phyloP scores from a whole-genome alignment of 1,140 invertebrate species.

The Drosophila tsacasi region DNA sequence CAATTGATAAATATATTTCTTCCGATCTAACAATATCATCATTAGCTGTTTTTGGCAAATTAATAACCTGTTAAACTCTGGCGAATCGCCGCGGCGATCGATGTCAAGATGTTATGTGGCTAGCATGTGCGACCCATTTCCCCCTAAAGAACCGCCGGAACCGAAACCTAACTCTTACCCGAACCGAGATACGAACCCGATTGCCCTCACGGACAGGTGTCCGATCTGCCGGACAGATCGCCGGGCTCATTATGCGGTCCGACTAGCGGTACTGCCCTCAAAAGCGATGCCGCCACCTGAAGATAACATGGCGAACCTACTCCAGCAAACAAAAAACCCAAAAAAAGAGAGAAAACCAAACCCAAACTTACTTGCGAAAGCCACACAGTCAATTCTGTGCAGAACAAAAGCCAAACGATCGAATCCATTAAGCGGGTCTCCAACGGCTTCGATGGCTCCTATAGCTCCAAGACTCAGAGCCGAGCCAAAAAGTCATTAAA shows the following conservation, averaged over 20 bases:
- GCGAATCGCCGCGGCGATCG: conserved; percentile 12
- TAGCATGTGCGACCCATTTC: conserved; percentile 57
- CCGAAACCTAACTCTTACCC: background rate
- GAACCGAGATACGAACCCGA: background rate
- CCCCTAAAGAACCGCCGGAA: conserved; percentile 9
- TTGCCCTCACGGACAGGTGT: conserved; percentile 27
- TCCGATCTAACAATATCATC: conserved; percentile 3
- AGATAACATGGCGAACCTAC: conserved; percentile 31
- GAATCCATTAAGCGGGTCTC: conserved; percentile 68
- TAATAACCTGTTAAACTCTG: conserved; percentile 8
- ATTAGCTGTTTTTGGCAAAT: conserved; percentile 32
- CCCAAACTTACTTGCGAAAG: conserved; percentile 53
- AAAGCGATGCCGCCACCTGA: conserved; percentile 45
- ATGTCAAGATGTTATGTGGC: conserved; percentile 24
- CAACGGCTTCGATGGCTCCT: conserved; percentile 2
- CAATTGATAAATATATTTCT: background rate
- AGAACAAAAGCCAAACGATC: conserved; percentile 71
- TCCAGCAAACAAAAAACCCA: conserved; percentile 3
- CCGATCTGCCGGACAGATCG: conserved; percentile 43
- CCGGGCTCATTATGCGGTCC: conserved; percentile 44
- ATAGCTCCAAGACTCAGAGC: conserved; percentile 27
- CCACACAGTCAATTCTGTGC: conserved; percentile 55
- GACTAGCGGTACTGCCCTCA: conserved; percentile 44
- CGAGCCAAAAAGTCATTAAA: conserved; percentile 76
- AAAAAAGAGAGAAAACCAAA: conserved; percentile 20